phyloP scores from a whole-genome alignment of 2,797 vertebrate genomes.

The Brotula barbata region DNA sequence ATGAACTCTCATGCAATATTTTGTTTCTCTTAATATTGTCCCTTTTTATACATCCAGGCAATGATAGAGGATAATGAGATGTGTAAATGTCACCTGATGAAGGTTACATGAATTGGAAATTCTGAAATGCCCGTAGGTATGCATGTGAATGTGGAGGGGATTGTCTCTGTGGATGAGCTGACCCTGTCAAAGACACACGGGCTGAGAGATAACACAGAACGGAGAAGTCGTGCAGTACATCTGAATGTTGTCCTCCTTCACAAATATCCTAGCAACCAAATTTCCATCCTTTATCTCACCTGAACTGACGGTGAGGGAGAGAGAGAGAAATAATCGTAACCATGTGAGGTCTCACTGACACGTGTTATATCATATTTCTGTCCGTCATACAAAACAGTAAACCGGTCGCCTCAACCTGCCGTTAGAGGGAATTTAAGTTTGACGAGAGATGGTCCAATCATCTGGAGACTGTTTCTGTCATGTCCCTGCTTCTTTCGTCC shows the following conservation, averaged over 20 bases:
- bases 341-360: slow-evolving; percentile 40
- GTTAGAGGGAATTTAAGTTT: slow-evolving; percentile 50
- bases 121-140: too few species aligned
- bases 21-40: too few species aligned
- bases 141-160: too few species aligned
- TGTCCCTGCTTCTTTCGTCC: slow-evolving; percentile 33
- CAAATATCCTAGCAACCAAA: slow-evolving; percentile 1
- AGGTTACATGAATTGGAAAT: too few species aligned
- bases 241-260: slow-evolving; percentile 12
- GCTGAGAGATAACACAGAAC: too few species aligned
- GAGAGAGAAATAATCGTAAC: slow-evolving; percentile 36
- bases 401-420: slow-evolving; percentile 24
- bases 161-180: not conserved
- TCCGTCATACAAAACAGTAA: slow-evolving; percentile 16
- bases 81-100: too few species aligned
- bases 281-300: slow-evolving; percentile 12
- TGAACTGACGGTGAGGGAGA: slow-evolving; percentile 21
- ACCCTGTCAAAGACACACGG: too few species aligned
- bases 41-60: too few species aligned
- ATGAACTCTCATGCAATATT: too few species aligned
- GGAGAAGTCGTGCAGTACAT: not conserved
- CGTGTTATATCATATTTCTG: too few species aligned
- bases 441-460: slow-evolving; percentile 56
- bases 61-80: too few species aligned
- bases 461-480: slow-evolving; percentile 44